Conservation (phyloP, 1,140 invertebrate genomes). For the Streblospio benedicti region DNA sequence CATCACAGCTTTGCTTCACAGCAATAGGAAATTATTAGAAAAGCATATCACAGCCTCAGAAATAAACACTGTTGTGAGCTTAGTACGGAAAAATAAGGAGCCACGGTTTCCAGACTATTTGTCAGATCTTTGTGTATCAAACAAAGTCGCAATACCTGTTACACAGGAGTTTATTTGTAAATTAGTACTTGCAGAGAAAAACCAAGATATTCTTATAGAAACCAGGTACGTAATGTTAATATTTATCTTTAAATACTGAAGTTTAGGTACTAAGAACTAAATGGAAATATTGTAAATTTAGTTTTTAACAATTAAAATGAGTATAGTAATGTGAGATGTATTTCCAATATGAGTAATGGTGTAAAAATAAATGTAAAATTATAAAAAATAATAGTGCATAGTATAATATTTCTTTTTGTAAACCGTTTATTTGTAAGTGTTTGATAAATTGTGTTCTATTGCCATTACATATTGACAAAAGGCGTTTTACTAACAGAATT, state of each 20-base stretch:
- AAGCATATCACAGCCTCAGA: conserved; percentile 96
- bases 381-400: too few species aligned
- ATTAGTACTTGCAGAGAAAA: conserved; percentile 60
- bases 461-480: background rate
- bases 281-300: too few species aligned
- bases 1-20: conserved; percentile 94
- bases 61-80: conserved; percentile 95
- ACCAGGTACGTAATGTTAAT: conserved; percentile 40
- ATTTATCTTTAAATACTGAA: too few species aligned
- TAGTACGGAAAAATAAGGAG: conserved; percentile 80
- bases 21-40: conserved; percentile 93
- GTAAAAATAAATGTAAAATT: too few species aligned
- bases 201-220: conserved; percentile 45
- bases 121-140: conserved; percentile 97
- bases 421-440: too few species aligned
- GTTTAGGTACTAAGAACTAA: too few species aligned
- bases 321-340: too few species aligned
- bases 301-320: too few species aligned
- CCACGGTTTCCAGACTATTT: conserved; percentile 90
- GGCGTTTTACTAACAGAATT: conserved; percentile 28
- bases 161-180: conserved; percentile 99
- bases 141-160: conserved; percentile 93
- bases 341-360: too few species aligned
- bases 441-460: too few species aligned
- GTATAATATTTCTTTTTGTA: too few species aligned